Conservation (phyloP, 1,140 invertebrate genomes). For the Philotrypesis tridentata region DNA sequence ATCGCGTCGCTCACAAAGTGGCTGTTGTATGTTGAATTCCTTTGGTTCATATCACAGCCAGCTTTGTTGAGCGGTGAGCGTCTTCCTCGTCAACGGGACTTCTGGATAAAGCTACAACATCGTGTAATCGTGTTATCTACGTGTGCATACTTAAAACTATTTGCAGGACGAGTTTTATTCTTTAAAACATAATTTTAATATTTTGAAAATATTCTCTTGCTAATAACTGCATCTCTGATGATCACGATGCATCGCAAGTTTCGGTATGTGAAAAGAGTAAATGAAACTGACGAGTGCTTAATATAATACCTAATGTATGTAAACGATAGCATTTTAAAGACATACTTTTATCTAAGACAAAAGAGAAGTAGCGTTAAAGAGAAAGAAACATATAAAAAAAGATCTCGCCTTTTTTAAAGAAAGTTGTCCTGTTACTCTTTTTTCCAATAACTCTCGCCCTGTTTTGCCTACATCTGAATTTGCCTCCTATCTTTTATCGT, state of each 20-base stretch:
- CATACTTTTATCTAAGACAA: too few relatives aligned
- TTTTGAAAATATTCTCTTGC: neutral
- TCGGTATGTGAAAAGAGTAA: too few relatives aligned
- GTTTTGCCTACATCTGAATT: neutral
- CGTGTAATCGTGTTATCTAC: neutral
- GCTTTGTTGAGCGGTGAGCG: conserved; percentile 85
- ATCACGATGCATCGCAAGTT: too few relatives aligned
- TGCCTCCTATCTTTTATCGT: neutral
- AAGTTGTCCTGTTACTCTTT: neutral
- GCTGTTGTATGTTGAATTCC: conserved; percentile 76
- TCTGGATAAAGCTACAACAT: neutral
- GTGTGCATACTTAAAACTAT: too few relatives aligned
- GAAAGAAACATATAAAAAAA: conserved; percentile 3
- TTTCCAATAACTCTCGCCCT: neutral
- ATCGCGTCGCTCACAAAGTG: conserved; percentile 78
- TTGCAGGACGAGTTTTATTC: too few relatives aligned
- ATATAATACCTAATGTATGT: neutral
- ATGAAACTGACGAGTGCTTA: neutral
- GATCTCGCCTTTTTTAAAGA: conserved; percentile 26
- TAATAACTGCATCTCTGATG: neutral
- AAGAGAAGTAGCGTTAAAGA: neutral
- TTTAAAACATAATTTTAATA: too few relatives aligned
- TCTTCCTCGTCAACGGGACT: conserved; percentile 64
- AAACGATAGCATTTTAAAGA: too few relatives aligned
- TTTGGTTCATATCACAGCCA: conserved; percentile 82